Evolutionary conservation across 2,113 vertebrate species (phyloP).

Genomic region (Chinchilla lanigera): DNA sequence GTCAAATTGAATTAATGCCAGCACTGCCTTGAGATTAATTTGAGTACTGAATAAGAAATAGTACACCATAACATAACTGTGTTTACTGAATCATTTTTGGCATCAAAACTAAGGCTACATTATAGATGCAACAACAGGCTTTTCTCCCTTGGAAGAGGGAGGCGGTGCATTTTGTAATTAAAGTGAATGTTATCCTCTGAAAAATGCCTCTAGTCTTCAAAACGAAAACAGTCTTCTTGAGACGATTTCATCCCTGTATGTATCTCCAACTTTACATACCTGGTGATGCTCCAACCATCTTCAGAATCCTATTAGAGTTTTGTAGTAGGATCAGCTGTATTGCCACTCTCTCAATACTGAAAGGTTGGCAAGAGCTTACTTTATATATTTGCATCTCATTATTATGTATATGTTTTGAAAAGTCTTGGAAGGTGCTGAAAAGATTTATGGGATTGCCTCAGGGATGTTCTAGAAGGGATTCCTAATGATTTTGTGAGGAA

Average conservation of each 20-base stretch:
- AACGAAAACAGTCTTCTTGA: slow-evolving; percentile 53
- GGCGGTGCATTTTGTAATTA: slow-evolving; percentile 82
- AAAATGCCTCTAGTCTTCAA: slow-evolving; percentile 74
- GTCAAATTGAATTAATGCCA: slow-evolving; percentile 86
- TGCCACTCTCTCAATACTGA: slow-evolving; percentile 51
- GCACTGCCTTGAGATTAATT: slow-evolving; percentile 87
- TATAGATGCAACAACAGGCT: slow-evolving; percentile 83
- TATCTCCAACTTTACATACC: background rate
- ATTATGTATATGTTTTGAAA: slow-evolving; percentile 70
- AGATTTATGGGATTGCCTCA: slow-evolving; percentile 53
- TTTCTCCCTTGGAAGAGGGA: slow-evolving; percentile 81
- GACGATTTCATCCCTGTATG: background rate
- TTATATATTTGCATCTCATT: slow-evolving; percentile 79
- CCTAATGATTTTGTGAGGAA: slow-evolving; percentile 20
- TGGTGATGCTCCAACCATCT: slow-evolving; percentile 14
- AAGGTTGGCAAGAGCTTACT: slow-evolving; percentile 65
- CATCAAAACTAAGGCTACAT: slow-evolving; percentile 83
- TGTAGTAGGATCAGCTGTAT: slow-evolving; percentile 56
- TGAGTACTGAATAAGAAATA: slow-evolving; percentile 87
- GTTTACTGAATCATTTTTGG: slow-evolving; percentile 87
- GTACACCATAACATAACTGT: slow-evolving; percentile 84
- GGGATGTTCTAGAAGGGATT: slow-evolving; percentile 59
- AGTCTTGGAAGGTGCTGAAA: slow-evolving; percentile 46
- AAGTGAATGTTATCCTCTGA: slow-evolving; percentile 79
- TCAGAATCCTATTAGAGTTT: slow-evolving; percentile 57